Conservation (phyloP, 2,113 vertebrate genomes). For the Lanius ludovicianus region DNA sequence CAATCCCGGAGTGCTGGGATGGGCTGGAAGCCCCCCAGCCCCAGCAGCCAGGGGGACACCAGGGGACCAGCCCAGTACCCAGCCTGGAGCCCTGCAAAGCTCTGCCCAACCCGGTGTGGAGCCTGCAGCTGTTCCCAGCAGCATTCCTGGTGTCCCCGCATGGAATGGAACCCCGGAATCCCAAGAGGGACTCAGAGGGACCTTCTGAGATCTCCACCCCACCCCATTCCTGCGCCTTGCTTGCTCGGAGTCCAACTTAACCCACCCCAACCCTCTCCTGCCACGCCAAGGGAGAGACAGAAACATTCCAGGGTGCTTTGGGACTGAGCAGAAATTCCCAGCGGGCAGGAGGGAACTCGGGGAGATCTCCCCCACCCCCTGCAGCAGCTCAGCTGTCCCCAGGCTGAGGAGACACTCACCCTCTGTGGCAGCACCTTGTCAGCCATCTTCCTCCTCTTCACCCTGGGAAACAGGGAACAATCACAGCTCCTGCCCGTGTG, state of each 20-base stretch:
- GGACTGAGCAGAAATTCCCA: not conserved
- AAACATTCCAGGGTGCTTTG: not conserved
- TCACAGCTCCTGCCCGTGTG: not conserved
- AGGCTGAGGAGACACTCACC: constrained; percentile 70
- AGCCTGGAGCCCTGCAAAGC: not conserved
- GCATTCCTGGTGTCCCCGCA: not conserved
- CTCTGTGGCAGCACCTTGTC: constrained; percentile 98
- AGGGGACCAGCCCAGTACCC: accelerated
- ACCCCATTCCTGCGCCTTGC: not conserved
- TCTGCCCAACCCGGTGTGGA: not conserved
- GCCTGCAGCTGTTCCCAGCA: not conserved
- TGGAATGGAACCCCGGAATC: not conserved
- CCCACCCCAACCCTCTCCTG: not conserved
- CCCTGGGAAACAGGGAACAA: constrained; percentile 63
- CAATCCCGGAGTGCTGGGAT: accelerated
- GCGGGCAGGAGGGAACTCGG: not conserved
- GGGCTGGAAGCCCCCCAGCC: not conserved
- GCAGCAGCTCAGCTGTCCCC: not conserved
- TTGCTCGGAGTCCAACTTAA: not conserved
- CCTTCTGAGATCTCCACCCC: not conserved
- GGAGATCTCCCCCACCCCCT: not conserved
- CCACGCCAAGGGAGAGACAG: not conserved
- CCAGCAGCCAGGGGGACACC: not conserved
- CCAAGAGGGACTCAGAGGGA: not conserved
- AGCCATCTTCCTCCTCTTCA: constrained; percentile 97